A percentile compares a stretch with the other conserved stretches of the same genome.
phyloP scores from a whole-genome alignment of 2,113 vertebrate genomes.

The Sisor rabdophorus region DNA sequence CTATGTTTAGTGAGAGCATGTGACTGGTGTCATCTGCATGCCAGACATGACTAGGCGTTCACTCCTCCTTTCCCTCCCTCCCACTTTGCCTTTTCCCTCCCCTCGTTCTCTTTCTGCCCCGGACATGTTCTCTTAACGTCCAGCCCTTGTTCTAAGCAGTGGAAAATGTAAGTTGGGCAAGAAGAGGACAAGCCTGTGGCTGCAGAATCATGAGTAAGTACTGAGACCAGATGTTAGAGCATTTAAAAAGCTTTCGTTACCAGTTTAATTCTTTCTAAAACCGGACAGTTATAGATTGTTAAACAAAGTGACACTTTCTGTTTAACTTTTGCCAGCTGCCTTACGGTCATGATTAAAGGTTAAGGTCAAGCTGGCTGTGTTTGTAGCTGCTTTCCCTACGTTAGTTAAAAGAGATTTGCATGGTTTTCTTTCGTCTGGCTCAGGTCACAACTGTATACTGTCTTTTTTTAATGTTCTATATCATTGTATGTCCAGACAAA shows the following conservation, averaged over 20 bases:
- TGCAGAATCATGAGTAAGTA: slow-evolving; percentile 69
- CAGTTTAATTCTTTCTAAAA: background rate
- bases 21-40: slow-evolving; percentile 41
- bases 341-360: slow-evolving; percentile 9
- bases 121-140: slow-evolving; percentile 36
- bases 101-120: slow-evolving; percentile 27
- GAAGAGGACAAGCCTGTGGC: slow-evolving; percentile 51
- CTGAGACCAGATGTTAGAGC: slow-evolving; percentile 9
- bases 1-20: slow-evolving; percentile 51
- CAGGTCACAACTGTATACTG: background rate
- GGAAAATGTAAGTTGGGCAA: slow-evolving; percentile 61
- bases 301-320: background rate
- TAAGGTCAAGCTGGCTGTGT: slow-evolving; percentile 19
- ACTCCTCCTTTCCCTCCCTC: slow-evolving; percentile 31
- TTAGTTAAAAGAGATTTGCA: too few relatives aligned
- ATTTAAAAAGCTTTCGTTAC: slow-evolving; percentile 5
- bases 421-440: background rate
- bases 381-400: background rate
- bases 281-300: background rate
- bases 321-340: slow-evolving; percentile 3
- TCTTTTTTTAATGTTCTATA: background rate
- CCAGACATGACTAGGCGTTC: slow-evolving; percentile 37
- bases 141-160: slow-evolving; percentile 44
- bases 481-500: background rate
- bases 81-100: slow-evolving; percentile 12